Base-by-base conservation (phyloP, 2,113 vertebrate genomes). In the Arvicanthis niloticus region DNA sequence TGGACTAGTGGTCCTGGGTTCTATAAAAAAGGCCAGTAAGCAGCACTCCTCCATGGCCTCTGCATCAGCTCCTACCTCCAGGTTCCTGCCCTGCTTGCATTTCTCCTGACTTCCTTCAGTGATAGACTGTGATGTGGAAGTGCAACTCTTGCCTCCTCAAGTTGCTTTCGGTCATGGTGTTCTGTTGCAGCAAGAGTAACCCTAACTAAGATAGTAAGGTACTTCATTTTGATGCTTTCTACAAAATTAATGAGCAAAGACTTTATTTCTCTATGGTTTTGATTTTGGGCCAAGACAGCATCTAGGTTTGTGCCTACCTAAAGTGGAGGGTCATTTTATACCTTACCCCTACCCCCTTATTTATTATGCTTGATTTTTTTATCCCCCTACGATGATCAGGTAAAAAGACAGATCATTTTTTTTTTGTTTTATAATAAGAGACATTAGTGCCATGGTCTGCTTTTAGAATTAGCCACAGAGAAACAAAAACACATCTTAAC, bases 341-440 rank as follows among this genome's bases (percentile, higher is more conserved):
- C 15, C 0, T 5, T 40, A 13, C 0, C 0, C 7, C 9, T 13
- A 53, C 8, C 29, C 11, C 22, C 24, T 29, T 7, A 9, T 31
- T 34, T 16, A 62, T 82, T 91, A 58, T 92, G 4, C 5, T 88
- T 4, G n/a, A 58, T 9, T 78, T 45, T 45, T 48, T 62, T 34
- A 77, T 31, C 1, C 3, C 1, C 17, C 42, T 76, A 42, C 0
- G 4, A 45, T 80, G 40, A 7, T 85, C 29, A 51, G 0, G 10
- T 73, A 65, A 75, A 85, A 85, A 89, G 26, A 40, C 3, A 0
- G 77, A 4, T n/a, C 45, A 51, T 40, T 37, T 58, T 88, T 40
- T 37, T 58, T 88, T 15, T 37, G 15, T 56, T 81, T 29, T 37
- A 84, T 73, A 84, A n/a, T 56, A 68, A 87, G 65, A 60, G 21